These are phyloP conservation scores for Volucella inanis DNA, from an alignment of 2,888 invertebrate species.

Conservation along the genomic window DNA sequence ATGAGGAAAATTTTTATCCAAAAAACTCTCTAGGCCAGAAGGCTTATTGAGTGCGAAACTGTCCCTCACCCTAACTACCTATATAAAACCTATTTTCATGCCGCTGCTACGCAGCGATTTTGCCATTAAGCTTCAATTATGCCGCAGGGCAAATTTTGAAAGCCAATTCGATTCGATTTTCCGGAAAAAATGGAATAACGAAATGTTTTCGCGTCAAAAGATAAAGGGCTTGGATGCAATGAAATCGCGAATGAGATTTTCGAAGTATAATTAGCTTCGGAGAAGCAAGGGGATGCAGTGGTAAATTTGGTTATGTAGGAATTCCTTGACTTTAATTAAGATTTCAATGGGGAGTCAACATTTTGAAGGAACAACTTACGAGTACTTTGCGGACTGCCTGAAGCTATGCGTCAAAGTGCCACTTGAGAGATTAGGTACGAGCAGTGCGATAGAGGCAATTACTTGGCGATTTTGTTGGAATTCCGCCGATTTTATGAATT, in stretches of 20 bases:
- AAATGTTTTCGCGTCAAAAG: slow-evolving; percentile 36
- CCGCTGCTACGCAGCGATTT: slow-evolving; percentile 37
- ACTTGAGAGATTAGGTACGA: slow-evolving; percentile 3
- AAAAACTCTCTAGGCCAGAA: neutral
- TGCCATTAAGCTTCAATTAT: slow-evolving; percentile 67
- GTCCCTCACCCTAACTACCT: neutral
- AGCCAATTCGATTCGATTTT: slow-evolving; percentile 57
- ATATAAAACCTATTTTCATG: slow-evolving; percentile 3
- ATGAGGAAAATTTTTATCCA: neutral
- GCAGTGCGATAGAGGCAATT: neutral
- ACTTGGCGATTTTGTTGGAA: slow-evolving; percentile 4
- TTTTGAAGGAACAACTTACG: neutral
- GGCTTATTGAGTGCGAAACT: slow-evolving; percentile 45
- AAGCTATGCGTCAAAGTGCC: slow-evolving; percentile 10
- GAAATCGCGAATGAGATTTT: slow-evolving; percentile 29
- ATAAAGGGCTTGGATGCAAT: slow-evolving; percentile 45
- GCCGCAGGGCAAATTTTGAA: slow-evolving; percentile 56
- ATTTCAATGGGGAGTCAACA: neutral
- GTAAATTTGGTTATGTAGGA: neutral
- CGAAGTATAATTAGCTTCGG: slow-evolving; percentile 56
- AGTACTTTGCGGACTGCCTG: neutral
- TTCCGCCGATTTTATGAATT: slow-evolving; percentile 1
- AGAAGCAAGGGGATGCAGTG: neutral
- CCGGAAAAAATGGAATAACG: slow-evolving; percentile 27
- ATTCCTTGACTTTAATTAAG: slow-evolving; percentile 34